Conservation (phyloP, 2,888 invertebrate genomes). For the Dolomedes plantarius region DNA sequence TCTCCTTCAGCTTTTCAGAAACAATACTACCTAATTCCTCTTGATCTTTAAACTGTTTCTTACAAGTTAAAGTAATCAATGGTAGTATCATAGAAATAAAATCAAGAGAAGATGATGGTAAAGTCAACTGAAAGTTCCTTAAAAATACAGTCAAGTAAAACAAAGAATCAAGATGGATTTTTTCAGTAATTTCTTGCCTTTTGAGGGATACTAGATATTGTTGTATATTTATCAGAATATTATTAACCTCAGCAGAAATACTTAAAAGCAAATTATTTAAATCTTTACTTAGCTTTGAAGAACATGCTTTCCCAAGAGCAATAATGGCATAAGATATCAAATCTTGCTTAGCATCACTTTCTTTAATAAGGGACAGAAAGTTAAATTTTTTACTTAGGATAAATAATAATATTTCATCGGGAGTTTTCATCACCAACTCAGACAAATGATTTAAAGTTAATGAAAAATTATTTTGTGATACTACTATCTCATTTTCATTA, state of each 20-base stretch:
- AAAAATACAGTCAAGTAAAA: conserved; percentile 40
- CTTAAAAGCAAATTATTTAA: conserved; percentile 21
- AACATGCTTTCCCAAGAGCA: conserved; percentile 34
- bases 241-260: neutral
- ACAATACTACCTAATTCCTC: neutral
- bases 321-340: conserved; percentile 17
- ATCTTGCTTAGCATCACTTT: neutral
- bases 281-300: neutral
- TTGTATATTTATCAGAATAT: conserved; percentile 16
- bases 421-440: conserved; percentile 18
- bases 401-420: conserved; percentile 21
- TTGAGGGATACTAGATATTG: conserved; percentile 43
- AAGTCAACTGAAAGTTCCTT: conserved; percentile 14
- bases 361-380: conserved; percentile 2
- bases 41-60: neutral
- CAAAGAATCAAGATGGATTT: conserved; percentile 37
- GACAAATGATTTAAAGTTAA: too few relatives aligned
- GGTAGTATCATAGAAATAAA: conserved; percentile 33
- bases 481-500: too few relatives aligned
- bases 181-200: neutral
- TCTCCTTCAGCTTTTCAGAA: conserved; percentile 24
- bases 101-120: conserved; percentile 49
- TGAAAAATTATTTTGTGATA: too few relatives aligned
- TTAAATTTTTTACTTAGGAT: neutral
- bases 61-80: conserved; percentile 15